phyloP scores from a whole-genome alignment of 2,888 invertebrate species.

The Pediacus dermestoides region DNA sequence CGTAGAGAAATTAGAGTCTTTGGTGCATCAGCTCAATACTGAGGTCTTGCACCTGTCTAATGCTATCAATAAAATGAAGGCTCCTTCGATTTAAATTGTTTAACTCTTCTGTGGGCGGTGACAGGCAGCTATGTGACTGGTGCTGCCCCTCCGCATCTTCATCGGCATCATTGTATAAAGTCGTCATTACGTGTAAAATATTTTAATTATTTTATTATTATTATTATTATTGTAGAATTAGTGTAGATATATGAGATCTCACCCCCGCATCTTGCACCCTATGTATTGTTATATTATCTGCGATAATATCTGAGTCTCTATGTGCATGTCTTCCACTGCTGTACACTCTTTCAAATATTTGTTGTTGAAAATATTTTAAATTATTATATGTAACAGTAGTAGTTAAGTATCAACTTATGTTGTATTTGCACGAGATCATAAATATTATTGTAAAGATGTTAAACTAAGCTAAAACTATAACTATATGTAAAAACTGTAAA shows the following conservation, averaged over 20 bases:
- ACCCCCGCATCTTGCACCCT: slow-evolving; percentile 35
- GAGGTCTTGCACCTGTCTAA: slow-evolving; percentile 85
- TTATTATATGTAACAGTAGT: slow-evolving; percentile 17
- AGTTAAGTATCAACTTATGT: slow-evolving; percentile 18
- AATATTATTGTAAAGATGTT: slow-evolving; percentile 35
- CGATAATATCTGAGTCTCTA: too few species aligned
- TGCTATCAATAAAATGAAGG: slow-evolving; percentile 81
- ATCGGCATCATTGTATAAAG: slow-evolving; percentile 45
- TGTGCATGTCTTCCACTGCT: too few species aligned
- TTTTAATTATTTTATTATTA: slow-evolving; percentile 15
- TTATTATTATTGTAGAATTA: slow-evolving; percentile 30
- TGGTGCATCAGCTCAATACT: slow-evolving; percentile 80
- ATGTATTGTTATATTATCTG: too few species aligned
- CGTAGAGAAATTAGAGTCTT: slow-evolving; percentile 79
- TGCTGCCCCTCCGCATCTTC: slow-evolving; percentile 28
- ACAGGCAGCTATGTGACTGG: slow-evolving; percentile 39
- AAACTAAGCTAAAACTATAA: slow-evolving; percentile 15
- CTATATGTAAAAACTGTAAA: slow-evolving; percentile 25
- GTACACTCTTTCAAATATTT: slow-evolving; percentile 23
- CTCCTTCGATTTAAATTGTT: slow-evolving; percentile 58
- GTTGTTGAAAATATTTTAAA: slow-evolving; percentile 18
- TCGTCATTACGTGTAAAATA: slow-evolving; percentile 43
- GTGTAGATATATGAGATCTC: slow-evolving; percentile 41
- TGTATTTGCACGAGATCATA: slow-evolving; percentile 39
- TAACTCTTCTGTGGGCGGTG: slow-evolving; percentile 7